A percentile compares a stretch with the other conserved stretches of the same genome.
Evolutionary conservation across 2,888 invertebrate species (phyloP).

Genomic region (Metellina segmentata): DNA sequence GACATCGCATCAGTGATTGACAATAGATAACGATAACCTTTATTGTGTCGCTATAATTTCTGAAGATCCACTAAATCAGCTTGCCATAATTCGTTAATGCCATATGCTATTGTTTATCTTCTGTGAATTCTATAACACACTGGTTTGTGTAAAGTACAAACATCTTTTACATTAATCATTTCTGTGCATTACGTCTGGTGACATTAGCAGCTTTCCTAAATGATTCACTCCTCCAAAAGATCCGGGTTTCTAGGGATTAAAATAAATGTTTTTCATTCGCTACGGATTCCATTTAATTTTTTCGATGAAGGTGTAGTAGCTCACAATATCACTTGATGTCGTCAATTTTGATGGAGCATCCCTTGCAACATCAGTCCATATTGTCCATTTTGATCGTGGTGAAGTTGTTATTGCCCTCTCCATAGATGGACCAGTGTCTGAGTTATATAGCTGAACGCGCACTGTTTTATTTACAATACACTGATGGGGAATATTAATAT

Average conservation of each 20-base stretch:
- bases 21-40: constrained; percentile 21
- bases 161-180: constrained; percentile 13
- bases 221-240: constrained; percentile 14
- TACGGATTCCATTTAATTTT: background rate
- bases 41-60: background rate
- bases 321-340: background rate
- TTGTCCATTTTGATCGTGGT: background rate
- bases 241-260: background rate
- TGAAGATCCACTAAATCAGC: constrained; percentile 22
- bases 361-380: background rate
- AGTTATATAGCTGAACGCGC: background rate
- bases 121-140: constrained; percentile 29
- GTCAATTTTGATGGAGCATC: background rate
- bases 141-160: constrained; percentile 17
- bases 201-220: background rate
- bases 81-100: constrained; percentile 25
- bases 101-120: constrained; percentile 15
- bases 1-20: constrained; percentile 40
- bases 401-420: background rate
- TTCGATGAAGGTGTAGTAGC: background rate
- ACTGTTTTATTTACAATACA: constrained; percentile 30
- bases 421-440: background rate
- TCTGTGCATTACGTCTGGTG: background rate
- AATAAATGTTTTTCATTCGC: background rate
- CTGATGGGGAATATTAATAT: constrained; percentile 10